Conservation (phyloP, 2,113 vertebrate species). For the Ochotona curzoniae region DNA sequence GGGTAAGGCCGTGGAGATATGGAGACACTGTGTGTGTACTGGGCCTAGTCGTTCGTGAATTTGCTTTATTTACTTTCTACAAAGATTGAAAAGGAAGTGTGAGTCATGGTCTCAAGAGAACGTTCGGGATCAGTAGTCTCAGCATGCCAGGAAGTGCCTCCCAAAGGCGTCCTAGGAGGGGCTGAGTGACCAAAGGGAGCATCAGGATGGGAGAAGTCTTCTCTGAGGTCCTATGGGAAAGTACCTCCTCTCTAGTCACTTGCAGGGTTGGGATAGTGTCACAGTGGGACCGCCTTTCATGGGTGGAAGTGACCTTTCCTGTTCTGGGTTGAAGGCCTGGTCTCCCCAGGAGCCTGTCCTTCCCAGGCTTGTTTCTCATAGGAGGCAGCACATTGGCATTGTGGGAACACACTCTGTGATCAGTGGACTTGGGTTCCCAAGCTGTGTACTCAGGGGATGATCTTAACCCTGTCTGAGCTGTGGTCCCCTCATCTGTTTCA, state of each 20-base stretch:
- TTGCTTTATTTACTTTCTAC: conserved; percentile 30
- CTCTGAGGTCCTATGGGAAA: not conserved
- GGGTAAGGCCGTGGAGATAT: not conserved
- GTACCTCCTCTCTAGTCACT: not conserved
- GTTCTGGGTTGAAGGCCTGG: not conserved
- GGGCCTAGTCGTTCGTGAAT: not conserved
- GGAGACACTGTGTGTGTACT: not conserved
- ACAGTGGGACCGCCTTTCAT: not conserved
- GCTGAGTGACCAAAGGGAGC: not conserved
- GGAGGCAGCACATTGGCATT: not conserved
- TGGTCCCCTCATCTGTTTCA: not conserved
- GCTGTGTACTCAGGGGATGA: not conserved
- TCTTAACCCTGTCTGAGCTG: not conserved
- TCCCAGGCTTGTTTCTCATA: not conserved
- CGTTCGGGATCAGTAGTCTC: not conserved
- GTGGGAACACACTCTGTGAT: conserved; percentile 1
- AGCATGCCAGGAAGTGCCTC: not conserved
- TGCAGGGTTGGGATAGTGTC: not conserved
- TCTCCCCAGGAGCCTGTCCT: not conserved
- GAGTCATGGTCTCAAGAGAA: not conserved
- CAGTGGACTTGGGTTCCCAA: not conserved
- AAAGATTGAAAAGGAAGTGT: conserved; percentile 10
- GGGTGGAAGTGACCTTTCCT: not conserved
- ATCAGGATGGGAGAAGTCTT: not conserved
- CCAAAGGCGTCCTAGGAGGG: not conserved